Conservation (phyloP, 2,797 vertebrate genomes). For the Thunnus albacares region DNA sequence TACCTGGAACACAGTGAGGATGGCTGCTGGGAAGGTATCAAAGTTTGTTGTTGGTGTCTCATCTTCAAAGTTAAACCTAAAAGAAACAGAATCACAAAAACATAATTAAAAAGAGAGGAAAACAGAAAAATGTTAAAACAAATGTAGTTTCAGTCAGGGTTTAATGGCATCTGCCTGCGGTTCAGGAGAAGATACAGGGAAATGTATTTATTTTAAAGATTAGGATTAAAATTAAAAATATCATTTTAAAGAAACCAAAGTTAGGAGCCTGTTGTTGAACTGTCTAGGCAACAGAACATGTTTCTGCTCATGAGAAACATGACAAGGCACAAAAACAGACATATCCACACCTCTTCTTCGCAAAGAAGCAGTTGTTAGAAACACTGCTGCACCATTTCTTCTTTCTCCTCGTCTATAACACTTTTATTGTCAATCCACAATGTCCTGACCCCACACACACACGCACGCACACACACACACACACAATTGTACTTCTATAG, state of each 20-base stretch:
- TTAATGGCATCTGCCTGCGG: conserved; percentile 19
- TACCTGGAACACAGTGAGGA: conserved; percentile 98
- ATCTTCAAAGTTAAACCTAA: conserved; percentile 96
- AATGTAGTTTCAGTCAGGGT: conserved; percentile 9
- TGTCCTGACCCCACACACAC: too few species aligned
- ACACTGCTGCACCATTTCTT: conserved; percentile 14
- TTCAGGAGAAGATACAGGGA: conserved; percentile 21
- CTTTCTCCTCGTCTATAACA: conserved; percentile 9
- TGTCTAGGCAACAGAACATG: background rate
- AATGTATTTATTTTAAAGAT: background rate
- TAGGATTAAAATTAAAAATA: background rate
- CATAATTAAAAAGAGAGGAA: background rate
- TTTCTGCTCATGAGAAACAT: conserved; percentile 52
- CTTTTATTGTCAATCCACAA: background rate
- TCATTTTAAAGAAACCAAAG: background rate
- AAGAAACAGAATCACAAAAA: conserved; percentile 31
- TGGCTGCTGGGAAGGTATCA: conserved; percentile 96
- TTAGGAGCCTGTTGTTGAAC: conserved; percentile 6
- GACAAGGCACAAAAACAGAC: conserved; percentile 14
- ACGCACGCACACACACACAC: background rate
- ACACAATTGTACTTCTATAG: conserved; percentile 23
- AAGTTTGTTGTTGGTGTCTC: conserved; percentile 98
- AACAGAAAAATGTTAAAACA: background rate
- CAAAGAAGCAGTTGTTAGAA: background rate
- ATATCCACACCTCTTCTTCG: conserved; percentile 7